Evolutionary conservation across 2,888 invertebrate genomes (phyloP), one percentile per base, ranked within the genome.

Genomic region (Ariolimax columbianus): DNA sequence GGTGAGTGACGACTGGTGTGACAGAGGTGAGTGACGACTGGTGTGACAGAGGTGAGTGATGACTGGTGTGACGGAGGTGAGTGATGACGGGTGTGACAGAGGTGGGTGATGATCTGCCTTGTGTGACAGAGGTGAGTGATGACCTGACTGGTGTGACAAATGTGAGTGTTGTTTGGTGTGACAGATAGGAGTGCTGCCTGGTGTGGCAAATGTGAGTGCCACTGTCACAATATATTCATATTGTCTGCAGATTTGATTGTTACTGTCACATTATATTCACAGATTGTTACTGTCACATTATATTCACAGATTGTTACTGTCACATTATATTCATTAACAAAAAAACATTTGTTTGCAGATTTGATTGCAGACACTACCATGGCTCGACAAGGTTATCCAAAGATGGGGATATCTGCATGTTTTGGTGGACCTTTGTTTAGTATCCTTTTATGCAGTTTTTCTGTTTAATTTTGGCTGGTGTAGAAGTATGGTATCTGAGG

Each of bases 351-450:
- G 55, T 63, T 75, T 91, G 43, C 91, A 95, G 96, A 96, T 94
- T 92, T 96, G 82, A 95, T 96, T 87, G 95, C 96, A 1, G 95
- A 96, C 91, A 91, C 95, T 0, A 93, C 95, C 11, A 95, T 96
- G 89, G 96, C 96, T 0, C 93, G 94, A 81, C 95, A 95, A 89
- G 96, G 96, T 1, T 96, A 95, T 91, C 95, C 96, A 0, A 94
- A 95, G 85, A 96, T 96, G 96, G 96, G 96, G 0, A 95, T 95
- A 90, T 95, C 96, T 0, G 96, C 96, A 0, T 96, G 96, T 86
- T 96, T 96, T 91, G 96, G 96, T 33, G 96, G 96, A 11, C 96
- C 96, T 1, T 94, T 96, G 84, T 96, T 96, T 90, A 96, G 95
- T 96, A 94, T 94, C 93, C 93, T 94, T 93, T 86, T 14, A 9